Base-by-base conservation (phyloP, 2,113 vertebrate genomes). In the Ctenodactylus gundi region DNA sequence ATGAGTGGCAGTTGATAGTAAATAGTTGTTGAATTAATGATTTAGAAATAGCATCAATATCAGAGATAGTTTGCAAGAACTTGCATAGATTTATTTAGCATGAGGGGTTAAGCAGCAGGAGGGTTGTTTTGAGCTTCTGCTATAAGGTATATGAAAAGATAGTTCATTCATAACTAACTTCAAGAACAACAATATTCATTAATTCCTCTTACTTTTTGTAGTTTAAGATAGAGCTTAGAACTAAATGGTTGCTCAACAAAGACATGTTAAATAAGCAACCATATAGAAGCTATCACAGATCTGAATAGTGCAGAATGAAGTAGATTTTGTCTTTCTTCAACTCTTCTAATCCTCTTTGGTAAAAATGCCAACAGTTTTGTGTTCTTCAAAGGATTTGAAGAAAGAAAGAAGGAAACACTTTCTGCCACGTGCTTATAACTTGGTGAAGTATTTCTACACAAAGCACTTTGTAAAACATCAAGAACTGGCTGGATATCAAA, bases 11-110 rank as follows among this genome's bases (percentile, higher is more conserved):
- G 17, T 77, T 76, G n/a, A 41, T 85, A 58, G 53, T 76, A 81
- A 49, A 77, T 44, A 82, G 65, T 90, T 89, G 46, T 85, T 82
- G 31, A 91, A 96, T 85, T 73, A 68, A 73, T 55, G 11, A 81
- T 72, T 90, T 95, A 81, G 25, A 81, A 90, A 62, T n/a, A 53
- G 76, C 10, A 78, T 25, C 27, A 81, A 53, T 53, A 55, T 57
- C 46, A 85, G 86, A 85, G 12, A 88, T 23, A 65, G 34, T 72
- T 70, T 76, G 64, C 11, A 83, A 46, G n/a, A 80, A 18, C 17
- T 53, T 80, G 13, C 49, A 8, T 3, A 88, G 55, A 90, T 78
- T 80, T 68, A 81, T 41, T 87, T 76, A 44, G 72, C 57, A 75
- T 58, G n/a, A n/a, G n/a, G n/a, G n/a, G n/a, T n/a, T n/a, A 57